Percentiles rank a stretch among this genome's conserved stretches.
Conservation (phyloP, 2,888 invertebrate species). For the Zaprionus lineosus region DNA sequence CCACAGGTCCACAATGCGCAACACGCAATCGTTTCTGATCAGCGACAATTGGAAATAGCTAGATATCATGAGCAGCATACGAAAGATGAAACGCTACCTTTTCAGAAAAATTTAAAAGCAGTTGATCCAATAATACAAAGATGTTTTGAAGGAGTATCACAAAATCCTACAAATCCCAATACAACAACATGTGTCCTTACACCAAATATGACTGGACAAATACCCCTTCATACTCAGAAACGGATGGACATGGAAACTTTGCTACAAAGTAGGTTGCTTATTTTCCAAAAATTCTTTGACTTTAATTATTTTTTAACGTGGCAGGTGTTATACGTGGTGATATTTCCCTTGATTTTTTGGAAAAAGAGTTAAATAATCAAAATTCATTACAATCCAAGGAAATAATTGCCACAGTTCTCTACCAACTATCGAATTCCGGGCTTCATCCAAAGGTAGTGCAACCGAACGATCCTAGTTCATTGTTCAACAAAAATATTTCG, state of each 20-base stretch:
- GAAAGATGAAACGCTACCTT: no score
- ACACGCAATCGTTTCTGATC: no score
- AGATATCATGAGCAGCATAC: conserved; percentile 38
- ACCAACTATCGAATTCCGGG: conserved; percentile 50
- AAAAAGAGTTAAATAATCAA: conserved; percentile 89
- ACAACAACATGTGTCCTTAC: conserved; percentile 26
- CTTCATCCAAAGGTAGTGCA: conserved; percentile 25
- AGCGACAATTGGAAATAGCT: no score
- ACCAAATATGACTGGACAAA: conserved; percentile 15
- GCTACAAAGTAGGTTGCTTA: conserved; percentile 87
- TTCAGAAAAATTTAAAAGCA: conserved; percentile 34
- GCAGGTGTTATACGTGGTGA: conserved; percentile 89
- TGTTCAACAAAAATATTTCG: no score
- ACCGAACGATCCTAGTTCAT: conserved; percentile 23
- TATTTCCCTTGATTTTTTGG: conserved; percentile 88
- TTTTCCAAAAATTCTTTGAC: no score
- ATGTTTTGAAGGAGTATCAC: conserved; percentile 25
- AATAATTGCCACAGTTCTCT: conserved; percentile 67
- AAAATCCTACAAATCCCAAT: conserved; percentile 17
- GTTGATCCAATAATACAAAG: conserved; percentile 26
- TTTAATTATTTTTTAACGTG: conserved; percentile 1
- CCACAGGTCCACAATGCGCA: conserved; percentile 38
- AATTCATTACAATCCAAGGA: conserved; percentile 66
- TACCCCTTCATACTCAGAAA: conserved; percentile 40
- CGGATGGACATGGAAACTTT: conserved; percentile 85